Conservation (phyloP, 2,797 vertebrate species). For the Aphelocoma californica region DNA sequence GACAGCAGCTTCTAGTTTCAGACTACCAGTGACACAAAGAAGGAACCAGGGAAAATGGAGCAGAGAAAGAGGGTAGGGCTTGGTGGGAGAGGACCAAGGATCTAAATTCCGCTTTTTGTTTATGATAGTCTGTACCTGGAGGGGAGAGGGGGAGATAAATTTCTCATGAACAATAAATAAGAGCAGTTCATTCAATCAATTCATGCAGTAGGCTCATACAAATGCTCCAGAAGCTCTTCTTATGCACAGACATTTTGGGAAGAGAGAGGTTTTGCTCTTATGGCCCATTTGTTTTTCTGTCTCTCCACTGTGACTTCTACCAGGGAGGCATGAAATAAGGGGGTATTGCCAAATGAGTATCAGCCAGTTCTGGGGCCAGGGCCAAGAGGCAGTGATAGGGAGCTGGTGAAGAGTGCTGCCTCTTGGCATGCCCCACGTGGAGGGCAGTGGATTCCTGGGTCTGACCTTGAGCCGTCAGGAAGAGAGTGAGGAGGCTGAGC, state of each 20-base stretch:
- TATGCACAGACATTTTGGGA: background rate
- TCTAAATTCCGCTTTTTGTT: background rate
- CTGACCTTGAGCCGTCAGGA: constrained; percentile 28
- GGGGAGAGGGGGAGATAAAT: background rate
- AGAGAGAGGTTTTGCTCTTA: background rate
- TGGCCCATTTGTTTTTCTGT: background rate
- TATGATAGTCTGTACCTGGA: background rate
- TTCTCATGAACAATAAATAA: background rate
- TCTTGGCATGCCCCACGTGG: background rate
- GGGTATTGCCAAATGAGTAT: constrained; percentile 20
- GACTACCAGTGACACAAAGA: background rate
- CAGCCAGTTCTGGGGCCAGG: background rate
- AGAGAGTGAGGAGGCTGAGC: background rate
- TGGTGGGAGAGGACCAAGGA: background rate
- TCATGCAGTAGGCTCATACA: background rate
- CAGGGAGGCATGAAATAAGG: background rate
- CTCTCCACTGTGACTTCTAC: background rate
- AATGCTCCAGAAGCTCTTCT: background rate
- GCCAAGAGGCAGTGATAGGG: constrained; percentile 9
- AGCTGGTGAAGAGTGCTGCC: background rate
- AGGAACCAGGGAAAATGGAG: background rate
- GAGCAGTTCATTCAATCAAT: background rate
- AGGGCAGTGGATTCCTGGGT: background rate
- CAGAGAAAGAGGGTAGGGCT: background rate
- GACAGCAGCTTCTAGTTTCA: background rate